Evolutionary conservation across 2,888 invertebrate species (phyloP), one percentile per base, ranked within the genome.

Genomic region (Apeira syringaria): DNA sequence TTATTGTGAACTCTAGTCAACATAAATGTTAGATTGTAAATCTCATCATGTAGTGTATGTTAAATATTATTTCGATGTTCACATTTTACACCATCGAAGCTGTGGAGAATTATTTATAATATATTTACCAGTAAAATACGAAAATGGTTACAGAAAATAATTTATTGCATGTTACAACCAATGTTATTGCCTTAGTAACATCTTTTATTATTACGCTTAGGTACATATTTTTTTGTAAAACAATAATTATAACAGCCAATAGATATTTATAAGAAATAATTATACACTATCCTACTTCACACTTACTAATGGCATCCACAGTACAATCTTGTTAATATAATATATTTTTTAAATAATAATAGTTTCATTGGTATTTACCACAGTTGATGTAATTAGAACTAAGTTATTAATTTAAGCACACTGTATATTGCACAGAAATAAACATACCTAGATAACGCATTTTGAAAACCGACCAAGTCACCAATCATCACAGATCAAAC

Each of bases 111-210:
- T n/a, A n/a, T n/a, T n/a, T n/a, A n/a, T n/a, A n/a, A n/a, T n/a
- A n/a, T n/a, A 13, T n/a, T 11, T 27, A 1, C 11, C 33, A 50
- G 26, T 39, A 34, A 45, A 44, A 7, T 6, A 15, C 17, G 8
- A 33, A 10, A 28, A 2, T 20, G 7, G 5, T 5, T 55, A 55
- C 7, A 30, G 44, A 56, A 58, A 60, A 60, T 60, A 61, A 50
- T 61, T 50, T 61, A 61, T 56, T 55, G 44, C 34, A 49, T 36
- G 25, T 42, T 51, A 53, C 48, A 47, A 46, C 37, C 41, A 47
- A 47, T 12, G 25, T 35, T 36, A 50, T 15, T 22, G 17, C 45
- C 7, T 7, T 22, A 6, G 31, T 38, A 27, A 45, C 27, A 39
- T 18, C 32, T 30, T 27, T n/a, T n/a, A n/a, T n/a, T n/a, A n/a